Base-by-base conservation (phyloP, 64 coral and sea anemone genomes). In the Stichodactyla helianthus region DNA sequence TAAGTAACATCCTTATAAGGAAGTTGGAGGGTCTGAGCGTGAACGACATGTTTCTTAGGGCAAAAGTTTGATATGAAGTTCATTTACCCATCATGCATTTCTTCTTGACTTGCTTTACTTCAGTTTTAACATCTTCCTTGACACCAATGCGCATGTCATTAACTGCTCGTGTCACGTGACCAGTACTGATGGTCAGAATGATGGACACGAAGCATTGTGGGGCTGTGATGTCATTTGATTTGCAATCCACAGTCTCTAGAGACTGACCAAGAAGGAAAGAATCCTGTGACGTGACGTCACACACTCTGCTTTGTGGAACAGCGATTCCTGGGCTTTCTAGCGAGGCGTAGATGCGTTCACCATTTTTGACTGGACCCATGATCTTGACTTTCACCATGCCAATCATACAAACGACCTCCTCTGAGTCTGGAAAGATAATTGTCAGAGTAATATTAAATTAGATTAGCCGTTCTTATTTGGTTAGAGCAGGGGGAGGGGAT, bases 301-400 rank as follows among this genome's bases (percentile, higher is more conserved):
- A 62, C 1, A 93, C 56, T 5, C 87, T 87, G 44, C 87, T 88
- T 26, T 89, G 87, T 13, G 92, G 87, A 19, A 93, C 65, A 2
- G 92, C 92, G 12, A 86, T 61, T 57, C 92, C 92, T 13, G 92
- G 87, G 18, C 83, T 82, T 68, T 93, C 87, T 27, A 93, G 6
- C 1, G 92, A 93, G 7, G 92, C 87, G 27, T 89, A 93, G 26
- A 93, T 71, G 28, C 92, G 83, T 65, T 93, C 92, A 26, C 92
- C 92, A 61, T 89, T 89, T 79, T 89, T 71, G 0, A 89, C 87
- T 27, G 65, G 52, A 25, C 92, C 92, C 6, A 89, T 84, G 22
- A 93, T 87, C 81, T 93, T 93, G 51, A 93, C 87, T 2, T 86
- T 67, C 10, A 93, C 92, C 83, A 93, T 93, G 0, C 92, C 92